A percentile compares a stretch with the other conserved stretches of the same genome.
phyloP scores from a whole-genome alignment of 2,888 invertebrate species.

The Tridacna gigas region DNA sequence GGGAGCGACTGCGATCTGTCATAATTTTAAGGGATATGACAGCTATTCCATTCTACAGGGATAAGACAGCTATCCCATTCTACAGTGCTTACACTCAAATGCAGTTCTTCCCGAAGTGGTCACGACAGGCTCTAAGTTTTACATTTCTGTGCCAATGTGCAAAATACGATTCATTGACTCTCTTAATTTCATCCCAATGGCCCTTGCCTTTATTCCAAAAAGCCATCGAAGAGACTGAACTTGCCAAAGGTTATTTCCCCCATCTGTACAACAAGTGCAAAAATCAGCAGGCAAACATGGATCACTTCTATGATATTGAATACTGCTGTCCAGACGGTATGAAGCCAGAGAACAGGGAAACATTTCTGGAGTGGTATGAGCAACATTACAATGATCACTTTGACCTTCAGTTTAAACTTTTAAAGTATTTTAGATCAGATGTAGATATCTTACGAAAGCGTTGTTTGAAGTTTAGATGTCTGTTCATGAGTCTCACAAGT shows the following conservation, averaged over 20 bases:
- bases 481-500: background rate
- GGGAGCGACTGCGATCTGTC: constrained; percentile 51
- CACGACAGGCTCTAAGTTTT: constrained; percentile 33
- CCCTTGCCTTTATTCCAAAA: background rate
- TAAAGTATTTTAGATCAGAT: constrained; percentile 54
- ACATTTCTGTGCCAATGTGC: constrained; percentile 25
- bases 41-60: too few relatives aligned
- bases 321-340: constrained; percentile 23
- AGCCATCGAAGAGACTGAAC: constrained; percentile 9
- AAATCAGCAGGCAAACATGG: constrained; percentile 15
- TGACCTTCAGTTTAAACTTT: constrained; percentile 50
- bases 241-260: constrained; percentile 43
- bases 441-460: constrained; percentile 30
- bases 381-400: constrained; percentile 22
- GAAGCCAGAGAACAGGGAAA: constrained; percentile 11
- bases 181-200: constrained; percentile 35
- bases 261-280: constrained; percentile 29
- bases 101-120: constrained; percentile 52
- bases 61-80: constrained; percentile 56
- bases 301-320: constrained; percentile 28
- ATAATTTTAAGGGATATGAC: constrained; percentile 62
- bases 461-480: background rate
- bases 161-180: constrained; percentile 37
- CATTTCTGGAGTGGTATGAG: constrained; percentile 36
- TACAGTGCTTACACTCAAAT: constrained; percentile 47